Evolutionary conservation across 2,797 vertebrate genomes (phyloP), one percentile per base, ranked within the genome.

Genomic region (Sebastes miniatus): DNA sequence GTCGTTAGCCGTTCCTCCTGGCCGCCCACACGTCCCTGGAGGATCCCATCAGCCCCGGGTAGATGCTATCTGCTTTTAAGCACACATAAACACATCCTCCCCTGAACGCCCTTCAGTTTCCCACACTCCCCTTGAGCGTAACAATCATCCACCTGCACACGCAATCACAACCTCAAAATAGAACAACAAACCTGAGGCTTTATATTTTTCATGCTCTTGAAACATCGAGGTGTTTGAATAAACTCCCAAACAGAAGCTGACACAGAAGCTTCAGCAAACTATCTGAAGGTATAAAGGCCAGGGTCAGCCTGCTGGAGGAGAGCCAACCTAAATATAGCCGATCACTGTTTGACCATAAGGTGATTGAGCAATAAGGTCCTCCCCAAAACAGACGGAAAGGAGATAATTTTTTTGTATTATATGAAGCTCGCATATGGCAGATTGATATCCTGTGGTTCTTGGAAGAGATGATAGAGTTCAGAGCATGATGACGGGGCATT

Each of bases 361-460:
- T 29, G 78, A 61, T 66, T 76, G 72, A 79, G 76, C 78, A 90
- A 91, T 63, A 81, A 34, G 71, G 69, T 74, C 76, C 77, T 78
- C 31, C 73, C 66, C 43, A 69, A 77, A 74, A 79, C 61, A 81
- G 65, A 81, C 47, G 73, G 86, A 87, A 87, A 72, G 64, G 52
- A 77, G 66, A 63, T 18, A 2, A 4, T 57, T n/a, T 47, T 67
- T 69, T 76, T 32, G 59, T 47, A 1, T n/a, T 13, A 36, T 27
- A 39, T 24, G 32, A 67, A 39, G 34, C 63, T 72, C 81, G 80
- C 88, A 92, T 90, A 89, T 88, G 87, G 85, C 56, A 80, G 61
- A 79, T 84, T 66, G 78, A 83, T 43, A 84, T 88, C 93, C 85
- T 88, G 88, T 76, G 72, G 92, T 73, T 89, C 83, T 87, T 87